These are phyloP conservation scores for Meandrina meandrites DNA, from an alignment of 92 coral and sea anemone genomes.

Conservation along the genomic window DNA sequence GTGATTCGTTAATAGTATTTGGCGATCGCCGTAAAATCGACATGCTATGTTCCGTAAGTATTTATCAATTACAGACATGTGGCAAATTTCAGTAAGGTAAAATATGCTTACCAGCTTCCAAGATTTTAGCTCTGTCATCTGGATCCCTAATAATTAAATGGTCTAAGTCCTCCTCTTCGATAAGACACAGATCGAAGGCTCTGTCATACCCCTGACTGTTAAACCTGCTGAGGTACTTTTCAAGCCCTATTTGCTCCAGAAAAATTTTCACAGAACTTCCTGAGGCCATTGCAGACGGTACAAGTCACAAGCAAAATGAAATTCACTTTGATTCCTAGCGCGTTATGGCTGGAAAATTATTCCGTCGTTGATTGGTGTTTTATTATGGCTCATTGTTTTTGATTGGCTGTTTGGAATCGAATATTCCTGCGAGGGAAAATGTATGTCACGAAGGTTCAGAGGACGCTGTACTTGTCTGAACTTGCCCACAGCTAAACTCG, in stretches of 20 bases:
- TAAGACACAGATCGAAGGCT: slow-evolving; percentile 41
- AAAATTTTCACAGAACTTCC: slow-evolving; percentile 25
- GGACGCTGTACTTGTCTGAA: slow-evolving; percentile 25
- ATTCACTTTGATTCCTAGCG: slow-evolving; percentile 38
- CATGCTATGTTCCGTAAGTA: background rate
- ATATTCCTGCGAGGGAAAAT: slow-evolving; percentile 36
- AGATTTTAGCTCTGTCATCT: slow-evolving; percentile 51
- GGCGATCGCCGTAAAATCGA: background rate
- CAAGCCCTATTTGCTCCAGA: slow-evolving; percentile 46
- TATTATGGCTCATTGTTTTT: slow-evolving; percentile 13
- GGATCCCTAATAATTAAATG: slow-evolving; percentile 7
- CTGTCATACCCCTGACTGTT: slow-evolving; percentile 60
- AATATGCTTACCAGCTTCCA: slow-evolving; percentile 69
- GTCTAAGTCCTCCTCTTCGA: slow-evolving; percentile 57
- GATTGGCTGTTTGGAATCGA: slow-evolving; percentile 42
- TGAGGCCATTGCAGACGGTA: slow-evolving; percentile 29
- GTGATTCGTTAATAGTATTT: background rate
- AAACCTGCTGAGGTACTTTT: slow-evolving; percentile 32
- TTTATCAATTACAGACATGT: background rate
- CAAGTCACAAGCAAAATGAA: slow-evolving; percentile 12
- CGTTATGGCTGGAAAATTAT: slow-evolving; percentile 33
- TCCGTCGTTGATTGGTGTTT: slow-evolving; percentile 43
- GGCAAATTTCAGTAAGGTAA: background rate
- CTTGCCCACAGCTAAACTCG: slow-evolving; percentile 16
- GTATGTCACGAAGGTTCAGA: slow-evolving; percentile 35